Percentiles rank a stretch among this genome's conserved stretches.
Evolutionary conservation across 2,797 vertebrate species (phyloP).

Genomic region (Sylvia borin): DNA sequence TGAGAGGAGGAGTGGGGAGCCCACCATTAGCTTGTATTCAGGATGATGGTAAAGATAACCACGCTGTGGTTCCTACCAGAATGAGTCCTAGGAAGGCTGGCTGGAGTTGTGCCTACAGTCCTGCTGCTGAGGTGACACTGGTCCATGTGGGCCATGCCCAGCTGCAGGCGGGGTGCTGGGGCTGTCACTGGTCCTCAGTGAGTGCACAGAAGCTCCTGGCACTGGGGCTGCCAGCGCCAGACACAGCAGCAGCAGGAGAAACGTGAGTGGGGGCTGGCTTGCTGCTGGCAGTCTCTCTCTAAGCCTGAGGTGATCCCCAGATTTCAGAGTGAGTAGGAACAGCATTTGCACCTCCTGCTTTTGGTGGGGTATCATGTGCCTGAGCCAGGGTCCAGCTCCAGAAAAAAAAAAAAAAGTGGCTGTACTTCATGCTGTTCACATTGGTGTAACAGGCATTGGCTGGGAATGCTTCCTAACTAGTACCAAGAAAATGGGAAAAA

Average conservation of each 20-base stretch:
- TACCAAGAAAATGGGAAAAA: background rate
- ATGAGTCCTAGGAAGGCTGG: background rate
- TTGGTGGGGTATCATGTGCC: background rate
- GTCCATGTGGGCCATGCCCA: rapidly evolving
- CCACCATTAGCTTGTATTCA: background rate
- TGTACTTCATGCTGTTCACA: background rate
- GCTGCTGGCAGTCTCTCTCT: background rate
- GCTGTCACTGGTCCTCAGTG: rapidly evolving
- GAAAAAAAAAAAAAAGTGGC: background rate
- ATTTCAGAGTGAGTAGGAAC: background rate
- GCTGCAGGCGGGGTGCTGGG: rapidly evolving
- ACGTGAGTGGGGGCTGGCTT: background rate
- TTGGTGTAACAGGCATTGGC: background rate
- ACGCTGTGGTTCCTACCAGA: background rate
- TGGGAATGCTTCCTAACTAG: background rate
- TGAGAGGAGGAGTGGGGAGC: background rate
- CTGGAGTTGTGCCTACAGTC: background rate
- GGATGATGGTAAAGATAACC: background rate
- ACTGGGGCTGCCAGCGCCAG: background rate
- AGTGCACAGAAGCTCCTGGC: rapidly evolving
- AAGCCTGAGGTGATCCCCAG: background rate
- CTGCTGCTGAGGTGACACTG: background rate
- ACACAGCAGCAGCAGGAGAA: background rate
- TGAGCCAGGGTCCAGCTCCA: background rate
- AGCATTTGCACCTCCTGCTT: background rate